A percentile compares a stretch with the other conserved stretches of the same genome.
These are phyloP conservation scores for Dynastes grantii DNA, from an alignment of 2,888 invertebrate genomes.

Conservation along the genomic window DNA sequence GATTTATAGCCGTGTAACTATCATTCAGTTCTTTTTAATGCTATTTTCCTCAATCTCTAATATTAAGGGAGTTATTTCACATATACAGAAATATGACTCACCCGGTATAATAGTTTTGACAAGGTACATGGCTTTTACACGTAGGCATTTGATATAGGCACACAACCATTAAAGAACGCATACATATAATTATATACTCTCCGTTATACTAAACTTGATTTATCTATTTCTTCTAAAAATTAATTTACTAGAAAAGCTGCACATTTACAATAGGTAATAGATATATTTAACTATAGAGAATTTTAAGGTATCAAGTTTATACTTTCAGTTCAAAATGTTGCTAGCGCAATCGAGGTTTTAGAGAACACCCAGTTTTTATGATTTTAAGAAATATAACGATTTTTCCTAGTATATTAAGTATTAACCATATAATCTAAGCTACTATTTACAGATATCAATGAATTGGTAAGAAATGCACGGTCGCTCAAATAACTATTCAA, in stretches of 20 bases:
- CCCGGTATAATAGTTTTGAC: background rate
- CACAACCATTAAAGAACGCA: conserved; percentile 20
- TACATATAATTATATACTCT: too few relatives aligned
- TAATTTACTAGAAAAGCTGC: conserved; percentile 9
- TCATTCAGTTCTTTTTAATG: too few relatives aligned
- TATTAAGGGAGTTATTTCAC: too few relatives aligned
- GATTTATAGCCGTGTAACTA: too few relatives aligned
- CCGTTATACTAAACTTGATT: background rate
- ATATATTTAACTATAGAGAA: conserved; percentile 5
- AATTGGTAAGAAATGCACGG: too few relatives aligned
- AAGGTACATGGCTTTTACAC: conserved; percentile 6
- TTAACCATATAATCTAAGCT: too few relatives aligned
- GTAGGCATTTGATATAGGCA: background rate
- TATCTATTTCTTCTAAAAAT: background rate
- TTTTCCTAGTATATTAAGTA: too few relatives aligned
- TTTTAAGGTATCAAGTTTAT: conserved; percentile 20
- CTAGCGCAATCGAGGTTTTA: background rate
- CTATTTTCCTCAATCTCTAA: too few relatives aligned
- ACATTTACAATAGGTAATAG: conserved; percentile 3
- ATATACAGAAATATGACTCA: too few relatives aligned
- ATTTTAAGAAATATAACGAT: background rate
- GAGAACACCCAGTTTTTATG: conserved; percentile 17
- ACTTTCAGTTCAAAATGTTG: conserved; percentile 13
- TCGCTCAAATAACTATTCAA: too few relatives aligned
- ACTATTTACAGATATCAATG: too few relatives aligned